Percentiles rank a stretch among this genome's conserved stretches.
Conservation (phyloP, 2,888 invertebrate genomes). For the Prosopocoilus inquinatus region DNA sequence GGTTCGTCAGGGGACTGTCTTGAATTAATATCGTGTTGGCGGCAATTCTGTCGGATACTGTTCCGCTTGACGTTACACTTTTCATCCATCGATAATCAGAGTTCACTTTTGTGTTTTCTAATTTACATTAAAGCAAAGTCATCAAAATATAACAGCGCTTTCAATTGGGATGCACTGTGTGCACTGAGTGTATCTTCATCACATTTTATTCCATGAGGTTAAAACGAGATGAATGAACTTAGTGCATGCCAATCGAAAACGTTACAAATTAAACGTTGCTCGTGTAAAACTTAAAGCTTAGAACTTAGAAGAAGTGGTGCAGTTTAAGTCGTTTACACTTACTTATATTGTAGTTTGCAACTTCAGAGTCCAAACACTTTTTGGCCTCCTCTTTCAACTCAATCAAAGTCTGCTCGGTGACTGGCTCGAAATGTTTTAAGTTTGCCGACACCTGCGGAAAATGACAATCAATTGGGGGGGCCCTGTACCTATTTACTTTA, state of each 20-base stretch:
- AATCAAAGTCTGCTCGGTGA: slow-evolving; percentile 57
- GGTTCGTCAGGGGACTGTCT: slow-evolving; percentile 78
- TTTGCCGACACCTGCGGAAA: slow-evolving; percentile 53
- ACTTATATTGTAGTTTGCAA: slow-evolving; percentile 63
- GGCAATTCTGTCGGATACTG: slow-evolving; percentile 81
- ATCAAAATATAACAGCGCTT: background rate
- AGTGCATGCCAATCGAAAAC: background rate
- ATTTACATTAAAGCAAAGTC: slow-evolving; percentile 18
- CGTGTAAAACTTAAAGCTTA: too few species aligned
- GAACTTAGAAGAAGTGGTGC: slow-evolving; percentile 11
- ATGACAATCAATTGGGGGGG: slow-evolving; percentile 7
- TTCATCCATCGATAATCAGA: slow-evolving; percentile 75
- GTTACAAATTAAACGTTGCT: too few species aligned
- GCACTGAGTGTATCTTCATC: too few species aligned
- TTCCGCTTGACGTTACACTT: slow-evolving; percentile 77
- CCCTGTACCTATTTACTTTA: slow-evolving; percentile 1
- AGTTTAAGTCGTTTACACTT: slow-evolving; percentile 39
- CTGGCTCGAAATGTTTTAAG: slow-evolving; percentile 47
- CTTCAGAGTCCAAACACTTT: slow-evolving; percentile 64
- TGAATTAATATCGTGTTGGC: slow-evolving; percentile 79
- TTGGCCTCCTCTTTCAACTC: slow-evolving; percentile 65
- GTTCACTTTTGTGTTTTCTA: slow-evolving; percentile 57
- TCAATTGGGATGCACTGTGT: too few species aligned
- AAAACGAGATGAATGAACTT: too few species aligned
- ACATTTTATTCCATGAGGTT: too few species aligned